phyloP scores from a whole-genome alignment of 2,888 invertebrate species.

The Drosophila phalerata region DNA sequence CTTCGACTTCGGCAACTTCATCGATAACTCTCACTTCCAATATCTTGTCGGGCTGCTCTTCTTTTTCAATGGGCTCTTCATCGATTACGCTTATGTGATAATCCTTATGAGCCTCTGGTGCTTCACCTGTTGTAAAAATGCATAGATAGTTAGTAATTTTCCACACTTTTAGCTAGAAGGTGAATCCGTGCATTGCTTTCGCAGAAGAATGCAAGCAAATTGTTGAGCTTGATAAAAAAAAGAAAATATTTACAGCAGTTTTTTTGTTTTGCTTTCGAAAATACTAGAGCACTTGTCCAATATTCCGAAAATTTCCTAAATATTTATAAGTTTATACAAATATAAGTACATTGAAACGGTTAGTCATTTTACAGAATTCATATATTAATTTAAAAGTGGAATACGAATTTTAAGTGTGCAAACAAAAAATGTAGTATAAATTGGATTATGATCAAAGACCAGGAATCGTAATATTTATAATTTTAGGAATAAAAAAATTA shows the following conservation, averaged over 20 bases:
- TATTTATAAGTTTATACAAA: slow-evolving; percentile 29
- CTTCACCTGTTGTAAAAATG: slow-evolving; percentile 78
- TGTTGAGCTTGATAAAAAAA: slow-evolving; percentile 59
- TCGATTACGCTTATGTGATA: slow-evolving; percentile 85
- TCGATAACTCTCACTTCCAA: slow-evolving; percentile 81
- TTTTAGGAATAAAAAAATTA: not conserved
- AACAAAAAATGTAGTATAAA: slow-evolving; percentile 30
- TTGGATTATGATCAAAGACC: slow-evolving; percentile 9
- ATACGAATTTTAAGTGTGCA: slow-evolving; percentile 19
- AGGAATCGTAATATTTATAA: not conserved
- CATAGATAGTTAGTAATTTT: slow-evolving; percentile 34
- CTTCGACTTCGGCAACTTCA: slow-evolving; percentile 69
- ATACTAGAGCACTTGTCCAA: slow-evolving; percentile 45
- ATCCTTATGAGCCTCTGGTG: slow-evolving; percentile 81
- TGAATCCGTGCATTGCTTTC: slow-evolving; percentile 70
- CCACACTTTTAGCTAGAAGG: slow-evolving; percentile 19
- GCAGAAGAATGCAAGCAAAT: slow-evolving; percentile 65
- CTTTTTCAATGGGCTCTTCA: slow-evolving; percentile 83
- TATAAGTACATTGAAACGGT: slow-evolving; percentile 29
- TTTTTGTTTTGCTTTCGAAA: slow-evolving; percentile 10
- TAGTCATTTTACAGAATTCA: slow-evolving; percentile 38
- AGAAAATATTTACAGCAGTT: slow-evolving; percentile 60
- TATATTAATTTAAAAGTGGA: slow-evolving; percentile 15
- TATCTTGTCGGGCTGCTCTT: slow-evolving; percentile 82
- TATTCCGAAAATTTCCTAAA: slow-evolving; percentile 28